Conservation (phyloP, 1,140 invertebrate species). For the Scaptomyza graminum region DNA sequence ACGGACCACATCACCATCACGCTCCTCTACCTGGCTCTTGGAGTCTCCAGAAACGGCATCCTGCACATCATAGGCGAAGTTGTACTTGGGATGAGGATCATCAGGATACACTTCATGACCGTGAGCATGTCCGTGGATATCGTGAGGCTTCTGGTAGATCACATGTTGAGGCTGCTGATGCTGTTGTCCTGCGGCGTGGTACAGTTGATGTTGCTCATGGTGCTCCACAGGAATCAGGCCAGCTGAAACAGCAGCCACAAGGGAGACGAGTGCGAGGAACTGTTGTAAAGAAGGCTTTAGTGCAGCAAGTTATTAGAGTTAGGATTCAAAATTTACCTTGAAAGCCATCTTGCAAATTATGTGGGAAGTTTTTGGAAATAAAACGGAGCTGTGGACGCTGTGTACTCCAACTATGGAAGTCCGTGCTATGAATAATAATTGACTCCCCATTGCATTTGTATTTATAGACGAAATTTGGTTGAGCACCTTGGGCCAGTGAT, state of each 20-base stretch:
- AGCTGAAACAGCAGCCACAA: conserved; percentile 62
- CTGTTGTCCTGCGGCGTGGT: conserved; percentile 42
- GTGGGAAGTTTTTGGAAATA: conserved; percentile 33
- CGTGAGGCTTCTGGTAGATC: conserved; percentile 66
- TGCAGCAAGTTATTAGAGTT: background rate
- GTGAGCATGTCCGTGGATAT: conserved; percentile 61
- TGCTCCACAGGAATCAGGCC: conserved; percentile 71
- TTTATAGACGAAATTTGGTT: conserved; percentile 73
- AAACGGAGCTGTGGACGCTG: conserved; percentile 37
- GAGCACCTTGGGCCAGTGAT: conserved; percentile 35
- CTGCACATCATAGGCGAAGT: conserved; percentile 84
- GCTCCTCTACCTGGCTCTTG: conserved; percentile 86
- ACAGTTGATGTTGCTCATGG: conserved; percentile 55
- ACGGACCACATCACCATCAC: conserved; percentile 86
- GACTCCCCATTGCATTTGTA: conserved; percentile 64
- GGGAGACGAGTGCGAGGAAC: conserved; percentile 58
- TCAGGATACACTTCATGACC: conserved; percentile 79
- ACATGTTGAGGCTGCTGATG: conserved; percentile 54
- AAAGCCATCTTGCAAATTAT: conserved; percentile 72
- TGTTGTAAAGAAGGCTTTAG: conserved; percentile 7
- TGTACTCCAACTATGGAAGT: conserved; percentile 72
- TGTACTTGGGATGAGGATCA: conserved; percentile 85
- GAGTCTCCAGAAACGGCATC: conserved; percentile 86
- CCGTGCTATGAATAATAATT: conserved; percentile 81
- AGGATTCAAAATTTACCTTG: conserved; percentile 64